Evolutionary conservation across 1,140 invertebrate genomes (phyloP), one percentile per base, ranked within the genome.

Genomic region (Trissolcus basalis): DNA sequence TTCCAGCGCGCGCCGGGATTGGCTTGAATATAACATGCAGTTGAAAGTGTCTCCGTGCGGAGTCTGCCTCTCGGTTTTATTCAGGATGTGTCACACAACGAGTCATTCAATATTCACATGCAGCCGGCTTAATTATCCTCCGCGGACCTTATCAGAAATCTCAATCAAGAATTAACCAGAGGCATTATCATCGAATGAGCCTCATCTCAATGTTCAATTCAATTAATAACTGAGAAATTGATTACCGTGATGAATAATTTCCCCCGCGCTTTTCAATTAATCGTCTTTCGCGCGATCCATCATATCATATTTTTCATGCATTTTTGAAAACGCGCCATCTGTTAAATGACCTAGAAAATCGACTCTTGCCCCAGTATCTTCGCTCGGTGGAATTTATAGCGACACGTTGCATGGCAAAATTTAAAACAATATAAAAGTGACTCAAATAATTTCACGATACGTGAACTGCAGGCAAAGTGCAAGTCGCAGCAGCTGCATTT

Each of bases 101-200:
- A 27, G 10, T 4, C 50, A 45, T 68, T 48, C 5, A 60, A 60
- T 60, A 60, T 60, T 69, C 50, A 69, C 19, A 35, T 43, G 10
- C 0, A 16, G 19, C 39, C 10, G 39, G 58, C 44, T 70, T 56
- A 70, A 70, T 70, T 70, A 61, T 44, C 27, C 51, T 61, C 12
- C 10, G 51, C 27, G 58, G 5, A 41, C 32, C 15, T 60, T 54
- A 60, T 60, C 49, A 47, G 35, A 19, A 51, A 58, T 45, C 64
- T 39, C 59, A 48, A 58, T 67, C 58, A 67, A 56, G 39, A 70
- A 70, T 60, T 55, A 56, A 70, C 55, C 43, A 43, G 36, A 16
- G 35, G 43, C 33, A 11, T 50, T 55, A 10, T 49, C 45, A 56
- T 49, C 48, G 44, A 61, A 61, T 61, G 55, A 70, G 54, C 39